phyloP scores from a whole-genome alignment of 2,888 invertebrate species.

The Oegoconia quadripuncta region DNA sequence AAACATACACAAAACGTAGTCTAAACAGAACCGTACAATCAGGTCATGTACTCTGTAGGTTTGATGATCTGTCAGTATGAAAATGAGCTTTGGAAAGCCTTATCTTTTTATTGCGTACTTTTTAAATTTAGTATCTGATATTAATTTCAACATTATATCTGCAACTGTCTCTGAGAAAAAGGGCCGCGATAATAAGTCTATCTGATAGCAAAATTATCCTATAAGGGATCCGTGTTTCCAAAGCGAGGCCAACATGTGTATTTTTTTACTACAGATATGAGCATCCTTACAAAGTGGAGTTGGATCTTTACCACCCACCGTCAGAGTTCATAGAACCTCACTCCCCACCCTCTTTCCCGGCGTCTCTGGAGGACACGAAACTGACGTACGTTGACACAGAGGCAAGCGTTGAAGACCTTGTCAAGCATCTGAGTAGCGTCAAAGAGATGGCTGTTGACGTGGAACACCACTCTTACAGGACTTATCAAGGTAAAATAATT shows the following conservation, averaged over 20 bases:
- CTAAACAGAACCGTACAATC: too few species aligned
- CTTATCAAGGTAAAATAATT: constrained; percentile 94
- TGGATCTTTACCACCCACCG: constrained; percentile 84
- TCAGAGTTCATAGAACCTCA: constrained; percentile 66
- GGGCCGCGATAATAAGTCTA: too few species aligned
- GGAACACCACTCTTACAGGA: constrained; percentile 95
- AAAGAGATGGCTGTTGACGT: constrained; percentile 93
- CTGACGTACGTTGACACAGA: constrained; percentile 83
- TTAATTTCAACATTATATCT: too few species aligned
- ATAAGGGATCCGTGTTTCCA: too few species aligned
- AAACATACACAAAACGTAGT: too few species aligned
- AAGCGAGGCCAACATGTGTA: neutral
- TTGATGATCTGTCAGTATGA: too few species aligned
- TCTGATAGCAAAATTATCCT: neutral
- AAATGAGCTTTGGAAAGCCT: too few species aligned
- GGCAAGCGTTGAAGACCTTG: constrained; percentile 81
- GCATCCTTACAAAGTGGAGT: constrained; percentile 93
- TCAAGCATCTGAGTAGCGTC: constrained; percentile 82
- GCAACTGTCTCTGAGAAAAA: too few species aligned
- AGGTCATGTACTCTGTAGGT: too few species aligned
- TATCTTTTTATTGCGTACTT: too few species aligned
- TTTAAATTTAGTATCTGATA: too few species aligned
- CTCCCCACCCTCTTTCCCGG: constrained; percentile 50
- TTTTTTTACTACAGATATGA: constrained; percentile 78
- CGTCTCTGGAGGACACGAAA: constrained; percentile 80